Base-by-base conservation (phyloP, 1,140 invertebrate genomes). In the Pygmarrhopalites habei region DNA sequence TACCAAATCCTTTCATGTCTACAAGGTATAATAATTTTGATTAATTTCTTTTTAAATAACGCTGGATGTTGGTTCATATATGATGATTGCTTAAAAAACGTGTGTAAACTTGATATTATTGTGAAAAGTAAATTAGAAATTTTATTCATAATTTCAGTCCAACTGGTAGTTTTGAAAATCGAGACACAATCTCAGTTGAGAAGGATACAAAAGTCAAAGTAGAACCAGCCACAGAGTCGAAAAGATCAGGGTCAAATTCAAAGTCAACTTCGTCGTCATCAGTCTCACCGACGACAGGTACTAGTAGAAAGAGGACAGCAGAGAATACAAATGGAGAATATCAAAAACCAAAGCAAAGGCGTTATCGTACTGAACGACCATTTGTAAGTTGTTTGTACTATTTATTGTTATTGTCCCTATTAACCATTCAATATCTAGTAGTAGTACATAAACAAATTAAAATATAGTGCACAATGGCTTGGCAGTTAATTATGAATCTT, bases 281-380 rank as follows among this genome's bases (percentile, higher is more conserved):
- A 35, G 59, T 47, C 17, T 65, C 61, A 26, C 58, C 65, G n/a
- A 53, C 67, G 26, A n/a, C n/a, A n/a, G n/a, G n/a, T n/a, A 39
- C 64, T 23, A 60, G 44, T 28, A 60, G 47, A 28, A 39, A 60
- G 17, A 63, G 64, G 43, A 55, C 43, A 53, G 26, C 23, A 35
- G 62, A 62, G 44, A 57, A 60, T 21, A 59, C 23, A n/a, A 64
- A 88, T 90, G 74, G 89, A 90, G 88, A 88, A 91, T 0, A 88
- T 92, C 57, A 92, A 90, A 75, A 92, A 92, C 90, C 92, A 64
- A 94, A 94, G 72, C 91, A 93, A 74, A 77, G 90, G 29, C 81
- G 90, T 47, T 94, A 93, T 72, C 81, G 91, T 55, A 94, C 90
- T n/a, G 90, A 93, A 74, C 80, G 90, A 23, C 90, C 90, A 0